Evolutionary conservation across 2,113 vertebrate species (phyloP), one percentile per base, ranked within the genome.

Genomic region (Cygnus atratus): DNA sequence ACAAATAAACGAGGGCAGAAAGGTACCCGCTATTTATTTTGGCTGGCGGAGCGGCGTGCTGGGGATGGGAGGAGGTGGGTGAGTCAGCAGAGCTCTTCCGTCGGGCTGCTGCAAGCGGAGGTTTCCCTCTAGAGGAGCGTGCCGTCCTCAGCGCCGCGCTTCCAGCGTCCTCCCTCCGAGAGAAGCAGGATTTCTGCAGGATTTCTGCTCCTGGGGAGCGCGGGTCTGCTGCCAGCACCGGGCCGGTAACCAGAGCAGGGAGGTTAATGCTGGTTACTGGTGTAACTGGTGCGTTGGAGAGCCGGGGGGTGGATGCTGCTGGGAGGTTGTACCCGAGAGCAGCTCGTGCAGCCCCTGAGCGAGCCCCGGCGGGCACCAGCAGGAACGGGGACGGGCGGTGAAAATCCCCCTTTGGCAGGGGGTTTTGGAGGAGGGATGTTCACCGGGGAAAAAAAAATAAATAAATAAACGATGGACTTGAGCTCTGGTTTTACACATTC

Each of bases 111-210:
- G 89, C 81, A n/a, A 76, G 94, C 6, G 12, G 28, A 97, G 94
- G 95, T 66, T 95, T 97, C 96, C 96, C 96, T 95, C 95, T 96
- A 96, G 96, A 97, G 96, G 96, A 96, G 77, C 7, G 21, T 1
- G 0, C 37, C 0, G 2, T 41, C 76, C 93, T 95, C 41, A 0
- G 19, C 93, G 71, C 39, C 77, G 92, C 22, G 2, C 21, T 70
- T 35, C 28, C 90, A 91, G 79, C 91, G 24, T 28, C 87, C 50
- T 50, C 61, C n/a, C 4, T 25, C 29, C 2, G 26, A 13, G 19
- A 24, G 33, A 21, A 46, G 58, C 13, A 21, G 20, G 46, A 19
- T 48, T 48, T 21, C 46, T 20, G 46, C 20, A 48, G 46, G 46
- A 46, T 46, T 46, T 21, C 9, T 48, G 46, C 20, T 21, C 46